Conservation (phyloP, 2,113 vertebrate species). For the Donacobius atricapilla region DNA sequence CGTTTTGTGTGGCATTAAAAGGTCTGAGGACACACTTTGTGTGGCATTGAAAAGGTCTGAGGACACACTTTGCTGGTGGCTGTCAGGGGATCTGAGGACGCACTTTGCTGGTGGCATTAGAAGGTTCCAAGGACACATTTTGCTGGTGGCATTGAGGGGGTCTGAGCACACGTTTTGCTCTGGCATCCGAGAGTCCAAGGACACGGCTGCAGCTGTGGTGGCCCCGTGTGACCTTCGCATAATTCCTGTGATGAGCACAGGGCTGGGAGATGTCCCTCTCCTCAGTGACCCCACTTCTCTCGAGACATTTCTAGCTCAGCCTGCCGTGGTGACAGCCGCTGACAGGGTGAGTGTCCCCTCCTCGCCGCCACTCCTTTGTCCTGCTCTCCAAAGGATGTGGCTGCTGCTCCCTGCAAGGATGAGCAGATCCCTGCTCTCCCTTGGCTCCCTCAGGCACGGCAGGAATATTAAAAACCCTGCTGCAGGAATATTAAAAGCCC, state of each 20-base stretch:
- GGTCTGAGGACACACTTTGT: not conserved
- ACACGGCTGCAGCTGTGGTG: not conserved
- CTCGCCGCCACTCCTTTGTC: no score
- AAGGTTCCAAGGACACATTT: rapidly evolving
- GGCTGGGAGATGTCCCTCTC: not conserved
- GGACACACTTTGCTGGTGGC: not conserved
- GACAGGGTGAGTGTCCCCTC: no score
- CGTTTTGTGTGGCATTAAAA: not conserved
- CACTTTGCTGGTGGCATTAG: not conserved
- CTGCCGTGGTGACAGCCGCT: not conserved
- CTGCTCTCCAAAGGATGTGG: no score
- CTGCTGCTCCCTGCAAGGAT: no score
- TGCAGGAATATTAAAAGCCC: no score
- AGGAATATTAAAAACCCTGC: no score
- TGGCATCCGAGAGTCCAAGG: not conserved
- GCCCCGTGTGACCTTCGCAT: not conserved
- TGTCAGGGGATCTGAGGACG: not conserved
- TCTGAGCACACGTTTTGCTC: not conserved
- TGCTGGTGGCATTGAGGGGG: not conserved
- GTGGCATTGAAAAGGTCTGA: not conserved
- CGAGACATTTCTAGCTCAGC: not conserved
- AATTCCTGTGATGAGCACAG: not conserved
- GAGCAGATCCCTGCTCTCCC: not conserved
- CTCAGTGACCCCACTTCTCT: not conserved
- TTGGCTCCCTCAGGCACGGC: not conserved